Conservation (phyloP, 2,113 vertebrate species). For the Podocnemis expansa region DNA sequence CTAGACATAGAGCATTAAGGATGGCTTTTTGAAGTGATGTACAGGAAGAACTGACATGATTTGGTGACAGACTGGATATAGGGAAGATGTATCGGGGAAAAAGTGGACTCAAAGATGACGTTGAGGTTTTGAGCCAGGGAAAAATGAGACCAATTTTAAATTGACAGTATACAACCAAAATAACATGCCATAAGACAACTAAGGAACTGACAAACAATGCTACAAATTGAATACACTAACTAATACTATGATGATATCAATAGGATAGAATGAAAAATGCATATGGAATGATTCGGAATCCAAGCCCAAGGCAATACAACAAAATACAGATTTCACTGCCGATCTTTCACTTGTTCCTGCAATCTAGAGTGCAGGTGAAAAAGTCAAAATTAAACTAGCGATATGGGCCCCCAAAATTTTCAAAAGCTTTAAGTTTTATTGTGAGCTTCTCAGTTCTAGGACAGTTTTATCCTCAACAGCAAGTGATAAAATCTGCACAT, state of each 20-base stretch:
- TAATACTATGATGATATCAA: background rate
- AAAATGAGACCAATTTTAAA: background rate
- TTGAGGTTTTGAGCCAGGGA: background rate
- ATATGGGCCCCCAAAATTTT: background rate
- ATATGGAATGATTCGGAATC: background rate
- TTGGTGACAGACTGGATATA: background rate
- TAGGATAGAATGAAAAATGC: background rate
- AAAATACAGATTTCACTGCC: background rate
- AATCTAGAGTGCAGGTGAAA: background rate
- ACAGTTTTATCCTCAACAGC: background rate
- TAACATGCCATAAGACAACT: background rate
- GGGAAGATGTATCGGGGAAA: background rate
- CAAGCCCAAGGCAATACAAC: background rate
- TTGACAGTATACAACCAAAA: background rate
- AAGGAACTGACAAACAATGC: background rate
- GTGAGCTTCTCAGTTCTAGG: background rate
- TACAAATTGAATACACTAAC: background rate
- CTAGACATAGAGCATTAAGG: background rate
- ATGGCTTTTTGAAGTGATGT: background rate
- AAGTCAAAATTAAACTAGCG: background rate
- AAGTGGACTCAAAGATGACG: background rate
- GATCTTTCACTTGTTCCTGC: background rate
- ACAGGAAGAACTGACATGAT: background rate
- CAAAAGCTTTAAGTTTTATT: background rate
- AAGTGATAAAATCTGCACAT: background rate